Conservation (phyloP, 2,888 invertebrate genomes). For the Eupithecia vulgata region DNA sequence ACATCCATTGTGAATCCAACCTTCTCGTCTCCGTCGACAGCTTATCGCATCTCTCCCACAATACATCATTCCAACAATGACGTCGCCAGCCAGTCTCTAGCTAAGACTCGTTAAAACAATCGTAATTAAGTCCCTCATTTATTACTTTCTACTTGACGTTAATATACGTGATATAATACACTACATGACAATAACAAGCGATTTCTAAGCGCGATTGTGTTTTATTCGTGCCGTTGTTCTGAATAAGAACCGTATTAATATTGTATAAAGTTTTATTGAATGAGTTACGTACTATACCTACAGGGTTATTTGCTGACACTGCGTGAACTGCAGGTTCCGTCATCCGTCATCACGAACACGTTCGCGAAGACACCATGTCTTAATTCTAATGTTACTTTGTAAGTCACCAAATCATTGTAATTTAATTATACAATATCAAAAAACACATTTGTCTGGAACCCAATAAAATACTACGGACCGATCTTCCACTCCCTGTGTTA, state of each 20-base stretch:
- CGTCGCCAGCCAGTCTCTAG: conserved; percentile 58
- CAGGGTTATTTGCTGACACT: too few relatives aligned
- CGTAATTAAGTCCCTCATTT: conserved; percentile 70
- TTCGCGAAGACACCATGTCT: too few relatives aligned
- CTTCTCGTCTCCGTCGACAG: conserved; percentile 49
- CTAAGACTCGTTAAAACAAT: conserved; percentile 70
- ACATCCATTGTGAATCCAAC: background rate
- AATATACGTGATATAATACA: conserved; percentile 50
- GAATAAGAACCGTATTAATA: background rate
- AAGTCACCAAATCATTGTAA: too few relatives aligned
- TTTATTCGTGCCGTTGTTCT: conserved; percentile 38
- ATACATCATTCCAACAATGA: conserved; percentile 67
- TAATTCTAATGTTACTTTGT: too few relatives aligned
- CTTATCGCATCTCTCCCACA: conserved; percentile 56
- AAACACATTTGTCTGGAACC: too few relatives aligned
- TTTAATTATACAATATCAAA: too few relatives aligned
- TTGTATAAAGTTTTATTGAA: background rate
- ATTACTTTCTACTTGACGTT: conserved; percentile 62
- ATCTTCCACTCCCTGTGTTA: too few relatives aligned
- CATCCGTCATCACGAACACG: too few relatives aligned
- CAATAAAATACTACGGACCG: too few relatives aligned
- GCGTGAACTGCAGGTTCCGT: too few relatives aligned
- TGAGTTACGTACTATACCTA: too few relatives aligned
- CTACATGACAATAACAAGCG: conserved; percentile 60
- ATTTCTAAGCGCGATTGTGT: conserved; percentile 54